phyloP scores from a whole-genome alignment of 2,113 vertebrate genomes.

The Seriola quinqueradiata region DNA sequence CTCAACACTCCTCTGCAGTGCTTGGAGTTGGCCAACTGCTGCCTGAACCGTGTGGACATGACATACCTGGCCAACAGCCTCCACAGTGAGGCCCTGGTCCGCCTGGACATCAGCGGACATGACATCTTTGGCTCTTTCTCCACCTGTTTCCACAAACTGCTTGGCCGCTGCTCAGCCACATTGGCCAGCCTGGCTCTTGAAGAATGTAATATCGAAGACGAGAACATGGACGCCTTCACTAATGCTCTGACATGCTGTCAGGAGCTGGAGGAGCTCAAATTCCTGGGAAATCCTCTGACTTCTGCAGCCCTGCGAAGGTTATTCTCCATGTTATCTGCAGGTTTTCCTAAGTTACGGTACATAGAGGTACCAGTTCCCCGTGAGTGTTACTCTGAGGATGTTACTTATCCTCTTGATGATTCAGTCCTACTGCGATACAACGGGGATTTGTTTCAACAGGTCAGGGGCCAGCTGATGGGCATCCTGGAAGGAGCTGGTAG shows the following conservation, averaged over 20 bases:
- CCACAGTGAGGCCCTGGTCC: slow-evolving; percentile 88
- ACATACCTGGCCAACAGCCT: slow-evolving; percentile 91
- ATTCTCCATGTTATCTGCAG: slow-evolving; percentile 82
- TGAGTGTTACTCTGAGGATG: slow-evolving; percentile 90
- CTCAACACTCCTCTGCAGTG: slow-evolving; percentile 89
- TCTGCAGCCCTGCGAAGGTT: slow-evolving; percentile 84
- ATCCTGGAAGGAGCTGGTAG: slow-evolving; percentile 87
- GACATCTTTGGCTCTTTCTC: slow-evolving; percentile 85
- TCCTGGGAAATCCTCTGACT: slow-evolving; percentile 92
- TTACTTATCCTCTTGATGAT: slow-evolving; percentile 90
- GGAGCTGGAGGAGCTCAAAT: slow-evolving; percentile 88
- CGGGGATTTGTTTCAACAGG: slow-evolving; percentile 84
- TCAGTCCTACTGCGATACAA: slow-evolving; percentile 85
- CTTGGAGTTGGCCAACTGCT: slow-evolving; percentile 92
- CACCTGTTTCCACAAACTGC: slow-evolving; percentile 89
- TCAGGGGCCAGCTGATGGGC: slow-evolving; percentile 83
- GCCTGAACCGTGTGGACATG: slow-evolving; percentile 90
- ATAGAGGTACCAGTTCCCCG: slow-evolving; percentile 93
- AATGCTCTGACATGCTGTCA: slow-evolving; percentile 85
- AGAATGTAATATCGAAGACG: slow-evolving; percentile 90
- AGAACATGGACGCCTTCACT: slow-evolving; percentile 84
- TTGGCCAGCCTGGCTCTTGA: slow-evolving; percentile 88
- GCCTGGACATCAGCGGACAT: slow-evolving; percentile 93
- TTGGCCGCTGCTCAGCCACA: slow-evolving; percentile 86
- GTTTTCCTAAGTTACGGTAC: slow-evolving; percentile 85